Evolutionary conservation across 2,113 vertebrate genomes (phyloP), one percentile per base, ranked within the genome.

Genomic region (Leuciscus idus): DNA sequence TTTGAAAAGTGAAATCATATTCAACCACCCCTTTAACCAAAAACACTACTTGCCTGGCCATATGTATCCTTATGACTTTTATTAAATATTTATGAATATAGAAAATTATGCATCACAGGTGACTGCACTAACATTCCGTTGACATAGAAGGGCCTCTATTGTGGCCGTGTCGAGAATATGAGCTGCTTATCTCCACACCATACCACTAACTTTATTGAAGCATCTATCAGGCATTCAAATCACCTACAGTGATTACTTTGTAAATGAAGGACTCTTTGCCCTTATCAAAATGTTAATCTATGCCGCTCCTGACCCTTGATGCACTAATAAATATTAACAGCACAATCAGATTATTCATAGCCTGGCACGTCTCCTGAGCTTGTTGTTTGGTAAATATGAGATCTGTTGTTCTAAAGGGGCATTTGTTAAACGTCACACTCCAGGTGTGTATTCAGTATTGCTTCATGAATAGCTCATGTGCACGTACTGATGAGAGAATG

Each of bases 281-380:
- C 79, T 81, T 30, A 81, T 81, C 79, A 81, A 64, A 81, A 81
- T 81, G 79, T 81, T 48, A 81, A 81, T 81, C 59, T 81, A 81
- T 81, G 59, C 78, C 4, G 36, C 79, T 81, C n/a, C 59, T 81
- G 79, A 81, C 59, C 79, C 59, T 81, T 48, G 59, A 81, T 66
- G 59, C 39, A 28, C 59, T 81, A 48, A 81, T 64, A 48, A 46
- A 81, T 81, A 81, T 81, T 81, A 81, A 81, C 79, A 48, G 39
- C 59, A 81, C 79, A 81, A 66, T 81, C 59, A 48, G n/a, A 48
- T 81, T 81, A 48, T 80, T 36, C 39, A 81, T 64, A 48, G 79
- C 13, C 59, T 81, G 36, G n/a, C 59, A 80, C 7, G 13, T 62
- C 77, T 3, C 39, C 66, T 81, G 59, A 48, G 72, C 72, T 50